Evolutionary conservation across 1,140 invertebrate genomes (phyloP).

Genomic region (Drosophila tani): DNA sequence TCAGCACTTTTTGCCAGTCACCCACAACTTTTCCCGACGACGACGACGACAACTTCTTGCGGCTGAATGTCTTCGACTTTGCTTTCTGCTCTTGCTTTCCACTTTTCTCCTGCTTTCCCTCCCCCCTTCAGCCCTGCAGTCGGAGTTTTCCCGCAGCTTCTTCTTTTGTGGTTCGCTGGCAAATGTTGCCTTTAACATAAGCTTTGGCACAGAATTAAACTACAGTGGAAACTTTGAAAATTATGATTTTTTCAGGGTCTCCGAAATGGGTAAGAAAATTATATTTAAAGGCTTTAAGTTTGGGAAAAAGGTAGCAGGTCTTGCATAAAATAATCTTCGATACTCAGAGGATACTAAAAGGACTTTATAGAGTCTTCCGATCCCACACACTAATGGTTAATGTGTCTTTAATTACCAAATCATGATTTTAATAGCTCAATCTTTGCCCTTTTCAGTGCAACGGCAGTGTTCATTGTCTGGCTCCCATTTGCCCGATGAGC

Average conservation of each 20-base stretch:
- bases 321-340: too few species aligned
- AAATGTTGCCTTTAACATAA: slow-evolving; percentile 54
- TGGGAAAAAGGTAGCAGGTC: too few species aligned
- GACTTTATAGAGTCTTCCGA: too few species aligned
- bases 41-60: slow-evolving; percentile 54
- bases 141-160: slow-evolving; percentile 27
- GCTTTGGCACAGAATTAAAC: slow-evolving; percentile 7
- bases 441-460: too few species aligned
- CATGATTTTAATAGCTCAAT: too few species aligned
- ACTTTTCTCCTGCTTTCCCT: slow-evolving; percentile 10
- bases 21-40: slow-evolving; percentile 18
- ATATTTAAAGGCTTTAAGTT: neutral
- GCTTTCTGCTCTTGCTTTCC: slow-evolving; percentile 47
- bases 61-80: slow-evolving; percentile 60
- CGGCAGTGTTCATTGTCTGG: neutral
- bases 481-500: neutral
- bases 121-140: neutral
- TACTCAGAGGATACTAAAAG: too few species aligned
- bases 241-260: neutral
- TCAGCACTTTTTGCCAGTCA: slow-evolving; percentile 70
- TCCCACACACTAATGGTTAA: too few species aligned
- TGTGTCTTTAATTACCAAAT: too few species aligned
- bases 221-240: slow-evolving; percentile 6
- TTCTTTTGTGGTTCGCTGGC: slow-evolving; percentile 49
- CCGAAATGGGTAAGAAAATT: neutral